Evolutionary conservation across 2,797 vertebrate species (phyloP).

Genomic region (Microctenopoma stevenorrisi): DNA sequence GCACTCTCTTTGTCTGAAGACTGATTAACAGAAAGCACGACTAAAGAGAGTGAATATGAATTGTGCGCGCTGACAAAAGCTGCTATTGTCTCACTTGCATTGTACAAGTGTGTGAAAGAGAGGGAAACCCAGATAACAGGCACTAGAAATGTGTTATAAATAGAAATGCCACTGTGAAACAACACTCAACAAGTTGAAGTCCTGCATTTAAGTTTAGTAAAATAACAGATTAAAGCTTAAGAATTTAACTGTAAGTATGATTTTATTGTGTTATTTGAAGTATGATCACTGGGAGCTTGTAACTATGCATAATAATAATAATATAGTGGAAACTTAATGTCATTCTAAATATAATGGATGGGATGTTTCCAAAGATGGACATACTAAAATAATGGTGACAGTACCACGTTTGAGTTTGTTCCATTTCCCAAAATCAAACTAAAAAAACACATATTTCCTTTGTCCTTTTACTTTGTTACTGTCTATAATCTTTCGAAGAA

Average conservation of each 20-base stretch:
- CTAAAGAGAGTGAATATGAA: conserved; percentile 64
- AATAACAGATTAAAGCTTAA: neutral
- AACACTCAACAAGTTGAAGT: neutral
- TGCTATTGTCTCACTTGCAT: conserved; percentile 46
- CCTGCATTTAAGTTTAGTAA: neutral
- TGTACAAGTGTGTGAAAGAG: conserved; percentile 26
- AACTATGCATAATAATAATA: neutral
- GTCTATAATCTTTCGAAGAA: too few relatives aligned
- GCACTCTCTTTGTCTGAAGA: conserved; percentile 78
- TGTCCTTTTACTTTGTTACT: too few relatives aligned
- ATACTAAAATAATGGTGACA: neutral
- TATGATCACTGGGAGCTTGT: neutral
- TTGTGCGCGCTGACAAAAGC: conserved; percentile 61
- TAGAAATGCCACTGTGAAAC: neutral
- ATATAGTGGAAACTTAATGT: neutral
- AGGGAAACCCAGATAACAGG: conserved; percentile 22
- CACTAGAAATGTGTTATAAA: conserved; percentile 9
- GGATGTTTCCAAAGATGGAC: neutral
- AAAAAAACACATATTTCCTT: too few relatives aligned
- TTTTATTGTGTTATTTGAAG: neutral
- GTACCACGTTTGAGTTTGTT: conserved; percentile 3
- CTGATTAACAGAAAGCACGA: conserved; percentile 72
- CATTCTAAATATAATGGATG: neutral
- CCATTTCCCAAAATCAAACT: conserved; percentile 12
- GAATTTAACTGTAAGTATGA: neutral